Evolutionary conservation across 2,888 invertebrate genomes (phyloP).

Genomic region (Drosophila quasianomalipes): DNA sequence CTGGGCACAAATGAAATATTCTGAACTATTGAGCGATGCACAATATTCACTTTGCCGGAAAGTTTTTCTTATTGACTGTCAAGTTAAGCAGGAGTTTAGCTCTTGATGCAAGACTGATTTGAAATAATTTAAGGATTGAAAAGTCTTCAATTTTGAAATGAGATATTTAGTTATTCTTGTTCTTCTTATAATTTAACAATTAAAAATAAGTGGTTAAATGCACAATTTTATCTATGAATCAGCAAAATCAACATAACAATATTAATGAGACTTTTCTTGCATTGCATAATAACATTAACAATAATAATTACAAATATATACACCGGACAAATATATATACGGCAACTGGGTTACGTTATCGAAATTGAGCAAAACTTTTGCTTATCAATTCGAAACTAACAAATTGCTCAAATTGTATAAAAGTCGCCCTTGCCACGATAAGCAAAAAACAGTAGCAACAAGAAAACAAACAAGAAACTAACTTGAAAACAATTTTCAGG

Average conservation of each 20-base stretch:
- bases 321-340: background rate
- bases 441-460: slow-evolving; percentile 10
- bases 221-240: background rate
- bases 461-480: slow-evolving; percentile 6
- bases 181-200: background rate
- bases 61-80: background rate
- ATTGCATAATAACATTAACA: background rate
- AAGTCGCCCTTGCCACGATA: slow-evolving; percentile 22
- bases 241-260: slow-evolving; percentile 35
- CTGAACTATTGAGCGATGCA: background rate
- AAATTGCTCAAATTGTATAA: slow-evolving; percentile 21
- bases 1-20: background rate
- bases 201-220: background rate
- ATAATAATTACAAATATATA: background rate
- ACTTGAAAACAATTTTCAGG: slow-evolving; percentile 32
- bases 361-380: slow-evolving; percentile 12
- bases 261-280: background rate
- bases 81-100: background rate
- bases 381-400: slow-evolving; percentile 44
- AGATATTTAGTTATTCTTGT: too few species aligned
- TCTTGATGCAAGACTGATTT: background rate
- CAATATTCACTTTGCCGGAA: slow-evolving; percentile 10
- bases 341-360: slow-evolving; percentile 18
- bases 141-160: background rate
- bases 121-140: background rate